These are phyloP conservation scores for Uropsilus gracilis DNA, from an alignment of 2,113 vertebrate genomes.

Conservation along the genomic window DNA sequence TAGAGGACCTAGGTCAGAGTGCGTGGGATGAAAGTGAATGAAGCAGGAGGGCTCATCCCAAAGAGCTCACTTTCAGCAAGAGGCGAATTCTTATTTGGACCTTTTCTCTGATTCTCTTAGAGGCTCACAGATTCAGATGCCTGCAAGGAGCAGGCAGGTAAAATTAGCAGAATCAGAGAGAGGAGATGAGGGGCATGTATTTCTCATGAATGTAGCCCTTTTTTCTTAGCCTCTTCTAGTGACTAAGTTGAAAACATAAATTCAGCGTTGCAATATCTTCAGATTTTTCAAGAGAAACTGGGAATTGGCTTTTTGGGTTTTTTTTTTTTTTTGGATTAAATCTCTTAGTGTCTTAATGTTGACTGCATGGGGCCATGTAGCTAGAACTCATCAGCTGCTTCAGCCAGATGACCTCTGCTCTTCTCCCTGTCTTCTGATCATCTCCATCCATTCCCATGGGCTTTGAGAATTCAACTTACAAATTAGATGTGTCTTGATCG, in stretches of 20 bases:
- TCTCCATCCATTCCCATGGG: not conserved
- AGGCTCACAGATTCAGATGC: not conserved
- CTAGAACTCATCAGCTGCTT: not conserved
- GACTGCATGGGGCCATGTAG: not conserved
- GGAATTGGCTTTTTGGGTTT: too few species aligned
- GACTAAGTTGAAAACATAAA: not conserved
- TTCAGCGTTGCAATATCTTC: not conserved
- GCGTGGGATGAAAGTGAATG: not conserved
- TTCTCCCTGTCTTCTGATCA: not conserved
- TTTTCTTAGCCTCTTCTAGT: not conserved
- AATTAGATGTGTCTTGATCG: not conserved
- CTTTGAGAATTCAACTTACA: not conserved
- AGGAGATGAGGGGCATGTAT: rapidly evolving
- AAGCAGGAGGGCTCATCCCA: not conserved
- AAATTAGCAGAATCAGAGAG: not conserved
- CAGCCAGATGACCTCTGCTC: not conserved
- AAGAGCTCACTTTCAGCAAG: not conserved
- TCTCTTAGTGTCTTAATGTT: not conserved
- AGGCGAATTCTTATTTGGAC: not conserved
- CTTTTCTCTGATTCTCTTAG: not conserved
- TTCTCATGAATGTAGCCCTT: not conserved
- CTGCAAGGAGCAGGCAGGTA: not conserved
- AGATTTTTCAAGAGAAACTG: conserved; percentile 33
- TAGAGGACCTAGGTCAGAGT: not conserved
- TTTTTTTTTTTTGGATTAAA: not conserved